A percentile compares a stretch with the other conserved stretches of the same genome.
Conservation (phyloP, 2,797 vertebrate genomes). For the Hirundo rustica region DNA sequence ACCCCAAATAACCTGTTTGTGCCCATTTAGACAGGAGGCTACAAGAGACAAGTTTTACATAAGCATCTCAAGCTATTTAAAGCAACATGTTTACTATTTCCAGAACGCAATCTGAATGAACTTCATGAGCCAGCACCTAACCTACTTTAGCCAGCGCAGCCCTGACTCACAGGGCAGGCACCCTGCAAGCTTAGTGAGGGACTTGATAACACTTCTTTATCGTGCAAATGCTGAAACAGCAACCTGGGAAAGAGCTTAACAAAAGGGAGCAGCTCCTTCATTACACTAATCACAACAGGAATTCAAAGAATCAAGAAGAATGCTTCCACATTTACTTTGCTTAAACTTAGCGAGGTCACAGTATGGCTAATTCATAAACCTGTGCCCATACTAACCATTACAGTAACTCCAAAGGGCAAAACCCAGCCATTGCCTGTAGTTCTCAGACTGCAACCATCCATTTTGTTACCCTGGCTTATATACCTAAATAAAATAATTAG, state of each 20-base stretch:
- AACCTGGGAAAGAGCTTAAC: background rate
- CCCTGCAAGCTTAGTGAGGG: background rate
- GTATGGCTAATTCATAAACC: background rate
- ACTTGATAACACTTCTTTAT: background rate
- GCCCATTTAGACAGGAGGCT: background rate
- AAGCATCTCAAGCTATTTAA: slow-evolving; percentile 46
- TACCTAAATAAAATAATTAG: background rate
- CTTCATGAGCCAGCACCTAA: slow-evolving; percentile 8
- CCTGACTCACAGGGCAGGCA: background rate
- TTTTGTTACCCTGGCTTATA: background rate
- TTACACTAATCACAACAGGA: background rate
- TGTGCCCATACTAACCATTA: background rate
- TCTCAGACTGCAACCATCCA: background rate
- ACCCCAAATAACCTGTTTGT: slow-evolving; percentile 19
- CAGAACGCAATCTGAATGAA: slow-evolving; percentile 28
- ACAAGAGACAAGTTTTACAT: background rate
- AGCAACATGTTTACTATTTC: slow-evolving; percentile 32
- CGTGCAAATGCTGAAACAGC: background rate
- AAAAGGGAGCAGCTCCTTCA: background rate
- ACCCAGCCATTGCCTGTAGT: background rate
- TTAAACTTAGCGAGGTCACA: background rate
- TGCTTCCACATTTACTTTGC: background rate
- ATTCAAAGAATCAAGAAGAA: background rate
- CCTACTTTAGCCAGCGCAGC: background rate
- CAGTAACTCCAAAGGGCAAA: background rate